phyloP scores from a whole-genome alignment of 2,797 vertebrate species.

The Pangasius larnaudii region DNA sequence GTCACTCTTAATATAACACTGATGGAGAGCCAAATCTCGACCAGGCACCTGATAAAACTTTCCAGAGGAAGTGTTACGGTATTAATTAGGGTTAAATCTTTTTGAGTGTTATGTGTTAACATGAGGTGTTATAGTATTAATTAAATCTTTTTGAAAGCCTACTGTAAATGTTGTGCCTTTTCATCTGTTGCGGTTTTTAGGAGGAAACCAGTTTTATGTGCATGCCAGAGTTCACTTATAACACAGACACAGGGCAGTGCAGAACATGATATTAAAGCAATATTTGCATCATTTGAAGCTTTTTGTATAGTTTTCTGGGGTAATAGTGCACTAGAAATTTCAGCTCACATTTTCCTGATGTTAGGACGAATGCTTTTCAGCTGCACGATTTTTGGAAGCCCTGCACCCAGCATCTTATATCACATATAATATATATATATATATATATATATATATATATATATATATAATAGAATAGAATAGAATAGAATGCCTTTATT shows the following conservation, averaged over 20 bases:
- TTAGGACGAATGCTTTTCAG: background rate
- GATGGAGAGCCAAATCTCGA: conserved; percentile 39
- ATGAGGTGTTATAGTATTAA: conserved; percentile 1
- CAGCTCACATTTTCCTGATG: background rate
- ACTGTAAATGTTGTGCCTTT: conserved; percentile 46
- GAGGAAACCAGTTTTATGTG: background rate
- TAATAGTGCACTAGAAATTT: background rate
- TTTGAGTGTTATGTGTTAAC: conserved; percentile 10
- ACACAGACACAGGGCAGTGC: background rate
- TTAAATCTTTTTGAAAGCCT: conserved; percentile 37
- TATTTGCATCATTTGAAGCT: background rate
- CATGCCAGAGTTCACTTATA: background rate
- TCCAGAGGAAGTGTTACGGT: conserved; percentile 49
- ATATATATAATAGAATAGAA: too few relatives aligned
- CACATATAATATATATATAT: too few relatives aligned
- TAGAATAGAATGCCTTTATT: too few relatives aligned
- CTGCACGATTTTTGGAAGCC: background rate
- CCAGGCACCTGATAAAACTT: conserved; percentile 50
- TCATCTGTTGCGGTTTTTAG: conserved; percentile 20
- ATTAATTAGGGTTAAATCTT: conserved; percentile 48
- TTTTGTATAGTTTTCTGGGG: background rate
- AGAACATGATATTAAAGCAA: background rate
- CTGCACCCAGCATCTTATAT: background rate
- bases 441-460: too few relatives aligned
- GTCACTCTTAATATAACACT: conserved; percentile 46